These are phyloP conservation scores for Actenoides hombroni DNA, from an alignment of 2,113 vertebrate genomes.

Conservation along the genomic window DNA sequence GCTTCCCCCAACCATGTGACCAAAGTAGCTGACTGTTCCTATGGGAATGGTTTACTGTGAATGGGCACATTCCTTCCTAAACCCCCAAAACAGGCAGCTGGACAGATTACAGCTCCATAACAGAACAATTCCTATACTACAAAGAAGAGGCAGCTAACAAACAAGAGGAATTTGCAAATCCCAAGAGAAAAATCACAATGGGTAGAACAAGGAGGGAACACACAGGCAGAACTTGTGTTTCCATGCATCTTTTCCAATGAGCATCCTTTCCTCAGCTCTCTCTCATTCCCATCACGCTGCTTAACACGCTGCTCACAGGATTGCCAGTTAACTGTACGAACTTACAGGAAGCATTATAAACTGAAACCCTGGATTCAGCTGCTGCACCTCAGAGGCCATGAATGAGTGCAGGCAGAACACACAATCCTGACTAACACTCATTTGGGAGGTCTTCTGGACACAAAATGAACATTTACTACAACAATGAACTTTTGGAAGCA, in stretches of 20 bases:
- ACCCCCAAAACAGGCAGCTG: not conserved
- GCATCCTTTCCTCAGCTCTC: not conserved
- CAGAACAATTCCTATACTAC: not conserved
- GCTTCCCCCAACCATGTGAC: not conserved
- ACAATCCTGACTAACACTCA: not conserved
- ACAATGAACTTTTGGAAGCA: not conserved
- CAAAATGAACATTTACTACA: not conserved
- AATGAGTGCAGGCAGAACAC: not conserved
- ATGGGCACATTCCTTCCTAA: not conserved
- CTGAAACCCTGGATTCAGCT: not conserved
- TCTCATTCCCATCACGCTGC: fast-evolving
- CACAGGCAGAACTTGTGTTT: not conserved
- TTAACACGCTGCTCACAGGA: not conserved
- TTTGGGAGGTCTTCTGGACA: not conserved
- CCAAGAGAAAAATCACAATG: not conserved
- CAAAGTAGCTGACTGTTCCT: not conserved
- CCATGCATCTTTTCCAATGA: not conserved
- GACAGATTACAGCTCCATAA: not conserved
- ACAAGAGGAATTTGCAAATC: not conserved
- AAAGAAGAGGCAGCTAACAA: not conserved
- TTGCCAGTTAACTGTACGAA: not conserved
- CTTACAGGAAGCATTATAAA: not conserved
- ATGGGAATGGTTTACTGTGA: not conserved
- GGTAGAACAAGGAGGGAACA: not conserved
- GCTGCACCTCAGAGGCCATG: not conserved